Evolutionary conservation across 2,797 vertebrate species (phyloP).

Genomic region (Novumbra hubbsi): DNA sequence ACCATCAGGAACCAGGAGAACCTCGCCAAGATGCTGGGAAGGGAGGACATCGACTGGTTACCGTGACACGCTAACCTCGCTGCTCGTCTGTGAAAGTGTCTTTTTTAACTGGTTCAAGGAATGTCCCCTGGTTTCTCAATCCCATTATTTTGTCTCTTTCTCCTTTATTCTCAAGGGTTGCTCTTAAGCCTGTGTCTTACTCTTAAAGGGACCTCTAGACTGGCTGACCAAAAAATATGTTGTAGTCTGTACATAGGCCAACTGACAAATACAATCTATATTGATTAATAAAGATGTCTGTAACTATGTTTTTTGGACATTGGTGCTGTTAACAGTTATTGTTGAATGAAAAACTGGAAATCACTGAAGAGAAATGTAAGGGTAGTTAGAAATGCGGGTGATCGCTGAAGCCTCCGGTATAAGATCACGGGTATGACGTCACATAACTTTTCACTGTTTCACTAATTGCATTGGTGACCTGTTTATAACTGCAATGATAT

Average conservation of each 20-base stretch:
- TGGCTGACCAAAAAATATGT: slow-evolving; percentile 24
- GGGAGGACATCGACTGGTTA: slow-evolving; percentile 69
- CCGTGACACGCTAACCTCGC: slow-evolving; percentile 54
- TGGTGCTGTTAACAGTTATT: not conserved
- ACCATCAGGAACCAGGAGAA: slow-evolving; percentile 73
- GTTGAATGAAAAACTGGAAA: not conserved
- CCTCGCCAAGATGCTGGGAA: slow-evolving; percentile 47
- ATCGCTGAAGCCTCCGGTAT: no score
- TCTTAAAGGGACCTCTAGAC: slow-evolving; percentile 25
- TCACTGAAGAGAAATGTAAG: not conserved
- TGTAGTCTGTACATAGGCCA: slow-evolving; percentile 55
- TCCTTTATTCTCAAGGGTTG: slow-evolving; percentile 33
- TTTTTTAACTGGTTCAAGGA: slow-evolving; percentile 28
- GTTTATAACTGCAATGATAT: no score
- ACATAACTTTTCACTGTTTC: no score
- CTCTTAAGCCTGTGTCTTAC: slow-evolving; percentile 28
- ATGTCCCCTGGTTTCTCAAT: not conserved
- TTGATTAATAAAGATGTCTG: slow-evolving; percentile 72
- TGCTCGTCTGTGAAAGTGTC: slow-evolving; percentile 10
- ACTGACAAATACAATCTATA: slow-evolving; percentile 64
- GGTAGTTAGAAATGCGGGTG: no score
- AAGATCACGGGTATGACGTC: no score
- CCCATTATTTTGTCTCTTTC: not conserved
- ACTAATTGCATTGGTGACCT: no score
- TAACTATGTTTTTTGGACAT: slow-evolving; percentile 32